A percentile compares a stretch with the other conserved stretches of the same genome.
Conservation (phyloP, 2,888 invertebrate genomes). For the Tipula unca region DNA sequence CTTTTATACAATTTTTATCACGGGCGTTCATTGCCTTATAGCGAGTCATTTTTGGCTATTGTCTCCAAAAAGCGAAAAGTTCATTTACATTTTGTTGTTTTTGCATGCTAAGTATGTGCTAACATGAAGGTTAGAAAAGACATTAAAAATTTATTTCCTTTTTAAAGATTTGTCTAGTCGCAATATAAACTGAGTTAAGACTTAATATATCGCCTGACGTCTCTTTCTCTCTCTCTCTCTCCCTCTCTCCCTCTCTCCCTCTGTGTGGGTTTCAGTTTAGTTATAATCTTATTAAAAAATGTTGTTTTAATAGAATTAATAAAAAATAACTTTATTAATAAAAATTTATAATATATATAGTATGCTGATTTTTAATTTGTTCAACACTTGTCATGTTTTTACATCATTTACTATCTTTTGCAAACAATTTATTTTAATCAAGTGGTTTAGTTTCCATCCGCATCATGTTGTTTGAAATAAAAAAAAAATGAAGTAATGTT, state of each 20-base stretch:
- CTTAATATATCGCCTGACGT: background rate
- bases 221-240: too few species aligned
- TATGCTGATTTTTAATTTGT: background rate
- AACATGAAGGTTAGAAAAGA: background rate
- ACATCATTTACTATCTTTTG: background rate
- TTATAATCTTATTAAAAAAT: background rate
- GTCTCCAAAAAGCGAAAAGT: background rate
- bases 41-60: background rate
- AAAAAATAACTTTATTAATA: background rate
- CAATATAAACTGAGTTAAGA: background rate
- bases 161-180: background rate
- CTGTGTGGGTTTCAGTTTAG: background rate
- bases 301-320: background rate
- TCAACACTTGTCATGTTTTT: background rate
- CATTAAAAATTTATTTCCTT: background rate
- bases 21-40: background rate
- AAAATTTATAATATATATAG: background rate
- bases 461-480: background rate
- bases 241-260: too few species aligned
- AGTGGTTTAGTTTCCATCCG: background rate
- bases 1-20: background rate
- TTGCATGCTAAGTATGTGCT: background rate
- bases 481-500: background rate
- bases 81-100: background rate
- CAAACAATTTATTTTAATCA: background rate